phyloP scores from a whole-genome alignment of 2,888 invertebrate species.

The Lepidocyrtinus sp. region DNA sequence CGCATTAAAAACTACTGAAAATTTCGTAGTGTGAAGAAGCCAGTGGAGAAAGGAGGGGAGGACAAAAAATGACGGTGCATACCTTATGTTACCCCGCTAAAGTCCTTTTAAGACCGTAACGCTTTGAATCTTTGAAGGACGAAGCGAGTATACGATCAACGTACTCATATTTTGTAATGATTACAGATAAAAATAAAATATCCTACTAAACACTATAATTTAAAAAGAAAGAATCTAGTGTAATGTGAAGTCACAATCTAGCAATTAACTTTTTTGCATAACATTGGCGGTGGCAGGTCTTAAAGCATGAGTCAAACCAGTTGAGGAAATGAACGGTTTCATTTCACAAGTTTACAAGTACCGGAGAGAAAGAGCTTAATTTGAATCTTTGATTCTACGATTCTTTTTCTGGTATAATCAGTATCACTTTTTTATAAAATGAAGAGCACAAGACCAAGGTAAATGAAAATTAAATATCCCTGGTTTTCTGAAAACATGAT shows the following conservation, averaged over 20 bases:
- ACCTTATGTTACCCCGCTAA: constrained; percentile 42
- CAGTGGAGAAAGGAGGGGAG: constrained; percentile 15
- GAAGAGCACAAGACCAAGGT: not conserved
- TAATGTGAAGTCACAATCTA: constrained; percentile 4
- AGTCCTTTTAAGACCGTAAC: too few species aligned
- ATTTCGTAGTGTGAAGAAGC: constrained; percentile 32
- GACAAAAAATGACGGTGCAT: constrained; percentile 30
- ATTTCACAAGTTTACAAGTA: constrained; percentile 23
- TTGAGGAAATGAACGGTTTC: constrained; percentile 25
- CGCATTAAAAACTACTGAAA: constrained; percentile 24
- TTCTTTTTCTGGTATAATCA: not conserved
- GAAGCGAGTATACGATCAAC: not conserved
- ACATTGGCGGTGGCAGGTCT: constrained; percentile 7
- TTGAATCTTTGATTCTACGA: constrained; percentile 33
- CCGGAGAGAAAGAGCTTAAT: not conserved
- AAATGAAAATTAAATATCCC: not conserved
- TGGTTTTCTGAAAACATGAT: not conserved
- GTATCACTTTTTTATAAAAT: too few species aligned
- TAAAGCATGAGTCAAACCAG: constrained; percentile 16
- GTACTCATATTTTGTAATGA: not conserved
- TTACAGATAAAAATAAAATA: not conserved
- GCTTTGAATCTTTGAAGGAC: not conserved
- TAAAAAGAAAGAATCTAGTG: not conserved
- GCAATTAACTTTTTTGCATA: constrained; percentile 2
- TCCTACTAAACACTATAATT: not conserved